phyloP scores from a whole-genome alignment of 2,888 invertebrate genomes.

The Lasioglossum lativentre region DNA sequence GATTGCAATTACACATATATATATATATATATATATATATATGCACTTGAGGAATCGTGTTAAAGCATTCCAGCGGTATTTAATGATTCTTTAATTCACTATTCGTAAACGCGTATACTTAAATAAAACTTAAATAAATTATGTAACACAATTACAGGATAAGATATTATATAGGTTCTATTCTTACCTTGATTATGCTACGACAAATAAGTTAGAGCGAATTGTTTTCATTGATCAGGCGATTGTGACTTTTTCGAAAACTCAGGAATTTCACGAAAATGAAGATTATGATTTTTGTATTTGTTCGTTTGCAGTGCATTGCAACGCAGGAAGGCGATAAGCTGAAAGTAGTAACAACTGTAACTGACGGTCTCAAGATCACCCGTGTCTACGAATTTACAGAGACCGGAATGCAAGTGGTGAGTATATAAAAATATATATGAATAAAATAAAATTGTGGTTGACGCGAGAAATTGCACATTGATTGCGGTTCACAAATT shows the following conservation, averaged over 20 bases:
- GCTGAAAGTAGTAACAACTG: constrained; percentile 77
- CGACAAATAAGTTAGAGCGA: background rate
- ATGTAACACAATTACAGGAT: constrained; percentile 6
- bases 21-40: background rate
- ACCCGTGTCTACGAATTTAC: constrained; percentile 80
- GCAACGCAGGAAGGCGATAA: constrained; percentile 77
- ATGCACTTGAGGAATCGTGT: background rate
- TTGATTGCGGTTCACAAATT: background rate
- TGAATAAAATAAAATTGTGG: background rate
- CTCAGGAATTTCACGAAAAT: background rate
- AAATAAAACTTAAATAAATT: constrained; percentile 4
- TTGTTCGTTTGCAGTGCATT: constrained; percentile 59
- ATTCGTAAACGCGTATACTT: background rate
- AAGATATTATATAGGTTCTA: background rate
- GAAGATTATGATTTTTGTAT: background rate
- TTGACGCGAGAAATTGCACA: constrained; percentile 1
- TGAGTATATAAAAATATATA: constrained; percentile 68
- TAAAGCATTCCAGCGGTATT: background rate
- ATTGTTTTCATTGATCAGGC: background rate
- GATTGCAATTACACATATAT: background rate
- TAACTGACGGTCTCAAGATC: constrained; percentile 72
- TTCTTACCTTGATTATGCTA: constrained; percentile 11
- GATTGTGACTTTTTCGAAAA: background rate
- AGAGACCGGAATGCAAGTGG: constrained; percentile 79
- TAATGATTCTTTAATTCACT: background rate